Percentiles rank a stretch among this genome's conserved stretches.
phyloP scores from a whole-genome alignment of 2,888 invertebrate genomes.

The Drosophila anomelani region DNA sequence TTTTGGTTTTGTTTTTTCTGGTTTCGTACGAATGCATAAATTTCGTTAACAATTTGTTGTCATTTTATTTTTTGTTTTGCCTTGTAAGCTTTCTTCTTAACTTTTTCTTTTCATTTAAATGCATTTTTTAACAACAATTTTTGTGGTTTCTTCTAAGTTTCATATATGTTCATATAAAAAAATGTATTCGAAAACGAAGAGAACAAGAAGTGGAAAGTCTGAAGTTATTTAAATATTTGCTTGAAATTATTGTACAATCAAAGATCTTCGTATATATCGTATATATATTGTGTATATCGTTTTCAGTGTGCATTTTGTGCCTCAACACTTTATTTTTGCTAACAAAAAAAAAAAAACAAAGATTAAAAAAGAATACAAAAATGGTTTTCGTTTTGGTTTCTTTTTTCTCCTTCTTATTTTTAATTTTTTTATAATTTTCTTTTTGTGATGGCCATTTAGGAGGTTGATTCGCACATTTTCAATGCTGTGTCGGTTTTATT shows the following conservation, averaged over 20 bases:
- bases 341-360: constrained; percentile 2
- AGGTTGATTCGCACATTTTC: constrained; percentile 13
- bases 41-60: constrained; percentile 44
- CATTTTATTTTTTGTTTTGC: constrained; percentile 31
- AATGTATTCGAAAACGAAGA: constrained; percentile 22
- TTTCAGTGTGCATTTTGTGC: constrained; percentile 32
- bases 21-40: constrained; percentile 32
- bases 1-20: constrained; percentile 21
- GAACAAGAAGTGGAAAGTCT: constrained; percentile 29
- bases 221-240: constrained; percentile 27
- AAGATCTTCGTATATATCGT: constrained; percentile 46
- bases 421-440: constrained; percentile 1
- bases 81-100: constrained; percentile 13
- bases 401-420: constrained; percentile 1
- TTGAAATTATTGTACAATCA: constrained; percentile 68
- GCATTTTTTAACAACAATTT: constrained; percentile 50
- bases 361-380: constrained; percentile 10
- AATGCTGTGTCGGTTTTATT: constrained; percentile 10
- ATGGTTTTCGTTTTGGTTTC: neutral
- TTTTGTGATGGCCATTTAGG: neutral
- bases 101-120: constrained; percentile 43
- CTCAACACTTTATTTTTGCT: constrained; percentile 20
- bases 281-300: constrained; percentile 20
- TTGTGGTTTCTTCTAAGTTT: constrained; percentile 43
- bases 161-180: constrained; percentile 46